These are phyloP conservation scores for Xenopus petersii DNA, from an alignment of 2,797 vertebrate species.

Conservation along the genomic window DNA sequence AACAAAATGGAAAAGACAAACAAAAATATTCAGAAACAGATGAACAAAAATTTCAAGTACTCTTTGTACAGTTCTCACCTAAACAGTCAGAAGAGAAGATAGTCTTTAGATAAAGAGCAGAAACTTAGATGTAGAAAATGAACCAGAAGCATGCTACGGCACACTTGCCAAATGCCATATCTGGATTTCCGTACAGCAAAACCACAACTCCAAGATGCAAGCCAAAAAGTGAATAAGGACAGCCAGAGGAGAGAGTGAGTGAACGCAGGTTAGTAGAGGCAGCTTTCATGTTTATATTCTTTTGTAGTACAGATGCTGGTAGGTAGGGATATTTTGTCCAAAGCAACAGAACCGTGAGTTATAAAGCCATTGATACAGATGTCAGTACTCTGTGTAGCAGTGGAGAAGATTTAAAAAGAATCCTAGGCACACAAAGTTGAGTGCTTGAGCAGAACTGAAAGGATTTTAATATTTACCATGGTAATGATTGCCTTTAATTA, in stretches of 20 bases:
- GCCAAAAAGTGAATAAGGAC: constrained; percentile 59
- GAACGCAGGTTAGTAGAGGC: constrained; percentile 76
- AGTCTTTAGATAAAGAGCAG: constrained; percentile 47
- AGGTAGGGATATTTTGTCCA: constrained; percentile 54
- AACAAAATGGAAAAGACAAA: constrained; percentile 64
- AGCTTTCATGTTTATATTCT: constrained; percentile 51
- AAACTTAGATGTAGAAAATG: constrained; percentile 56
- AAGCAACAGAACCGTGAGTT: constrained; percentile 14
- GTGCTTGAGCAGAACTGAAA: too few species aligned
- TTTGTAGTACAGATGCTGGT: constrained; percentile 35
- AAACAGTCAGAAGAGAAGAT: constrained; percentile 66
- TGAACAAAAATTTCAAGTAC: constrained; percentile 68
- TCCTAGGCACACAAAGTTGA: too few species aligned
- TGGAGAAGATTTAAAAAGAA: too few species aligned
- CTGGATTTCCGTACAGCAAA: constrained; percentile 63
- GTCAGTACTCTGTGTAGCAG: too few species aligned
- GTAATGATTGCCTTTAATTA: too few species aligned
- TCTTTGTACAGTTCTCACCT: constrained; percentile 37
- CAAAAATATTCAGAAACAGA: constrained; percentile 53
- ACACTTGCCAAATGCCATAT: constrained; percentile 63
- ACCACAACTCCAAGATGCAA: constrained; percentile 63
- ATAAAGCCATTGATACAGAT: constrained; percentile 6
- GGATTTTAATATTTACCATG: too few species aligned
- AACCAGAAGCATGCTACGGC: constrained; percentile 75
- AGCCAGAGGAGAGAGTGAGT: constrained; percentile 66